These are phyloP conservation scores for Hyposmocoma kahamanoa DNA, from an alignment of 1,140 invertebrate genomes.

Conservation along the genomic window DNA sequence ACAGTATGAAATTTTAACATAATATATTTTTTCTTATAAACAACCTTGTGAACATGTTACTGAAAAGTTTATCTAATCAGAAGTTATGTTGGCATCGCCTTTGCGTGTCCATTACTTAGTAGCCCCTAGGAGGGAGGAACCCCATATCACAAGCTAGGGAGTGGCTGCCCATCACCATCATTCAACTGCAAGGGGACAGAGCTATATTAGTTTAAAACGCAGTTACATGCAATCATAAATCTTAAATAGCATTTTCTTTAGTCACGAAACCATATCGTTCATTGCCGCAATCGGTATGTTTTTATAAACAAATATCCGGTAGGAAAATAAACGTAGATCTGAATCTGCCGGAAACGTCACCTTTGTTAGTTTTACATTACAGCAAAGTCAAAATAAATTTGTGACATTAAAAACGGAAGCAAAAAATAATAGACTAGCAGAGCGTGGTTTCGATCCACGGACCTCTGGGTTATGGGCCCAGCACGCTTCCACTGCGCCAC, in stretches of 20 bases:
- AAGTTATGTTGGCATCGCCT: constrained; percentile 20
- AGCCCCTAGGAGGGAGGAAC: constrained; percentile 19
- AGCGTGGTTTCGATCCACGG: constrained; percentile 44
- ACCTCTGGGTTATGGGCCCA: constrained; percentile 45
- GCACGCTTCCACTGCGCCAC: constrained; percentile 30
- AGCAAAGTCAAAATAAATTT: constrained; percentile 3
- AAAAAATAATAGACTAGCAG: constrained; percentile 33
- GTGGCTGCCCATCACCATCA: constrained; percentile 38
- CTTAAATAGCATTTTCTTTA: background rate
- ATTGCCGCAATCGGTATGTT: background rate
- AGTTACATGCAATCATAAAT: constrained; percentile 14
- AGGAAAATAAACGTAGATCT: background rate
- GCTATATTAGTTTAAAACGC: constrained; percentile 26
- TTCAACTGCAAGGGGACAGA: constrained; percentile 23
- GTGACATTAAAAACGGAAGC: too few species aligned
- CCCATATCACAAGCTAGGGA: constrained; percentile 30
- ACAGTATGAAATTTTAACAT: too few species aligned
- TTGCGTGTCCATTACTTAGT: constrained; percentile 17
- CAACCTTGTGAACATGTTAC: too few species aligned
- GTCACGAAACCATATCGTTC: constrained; percentile 9
- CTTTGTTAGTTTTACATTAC: background rate
- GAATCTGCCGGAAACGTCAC: background rate
- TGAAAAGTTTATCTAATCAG: constrained; percentile 4
- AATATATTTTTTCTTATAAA: too few species aligned
- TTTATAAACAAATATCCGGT: background rate